A percentile compares a stretch with the other conserved stretches of the same genome.
phyloP scores from a whole-genome alignment of 2,797 vertebrate species.

The Brachyalestes nurse region DNA sequence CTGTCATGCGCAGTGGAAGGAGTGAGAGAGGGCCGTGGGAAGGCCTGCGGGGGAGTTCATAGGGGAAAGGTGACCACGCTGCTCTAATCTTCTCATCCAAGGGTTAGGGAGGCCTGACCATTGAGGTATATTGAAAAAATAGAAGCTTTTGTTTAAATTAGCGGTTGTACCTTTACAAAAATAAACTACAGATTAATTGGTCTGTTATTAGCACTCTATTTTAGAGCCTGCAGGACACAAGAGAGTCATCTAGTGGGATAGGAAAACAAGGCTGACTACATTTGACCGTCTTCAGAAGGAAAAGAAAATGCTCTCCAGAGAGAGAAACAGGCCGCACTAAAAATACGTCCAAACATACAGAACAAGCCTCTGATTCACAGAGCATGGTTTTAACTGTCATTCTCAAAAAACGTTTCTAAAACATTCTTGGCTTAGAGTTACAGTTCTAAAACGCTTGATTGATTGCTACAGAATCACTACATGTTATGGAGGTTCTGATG shows the following conservation, averaged over 20 bases:
- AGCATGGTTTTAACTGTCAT: slow-evolving; percentile 67
- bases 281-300: slow-evolving; percentile 49
- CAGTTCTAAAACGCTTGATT: neutral
- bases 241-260: slow-evolving; percentile 44
- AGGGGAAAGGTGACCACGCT: slow-evolving; percentile 71
- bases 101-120: slow-evolving; percentile 34
- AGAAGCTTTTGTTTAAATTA: slow-evolving; percentile 50
- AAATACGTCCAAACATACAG: slow-evolving; percentile 71
- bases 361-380: slow-evolving; percentile 63
- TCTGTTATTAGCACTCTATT: slow-evolving; percentile 38
- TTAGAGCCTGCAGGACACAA: slow-evolving; percentile 39
- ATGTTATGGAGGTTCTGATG: neutral
- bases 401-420: neutral
- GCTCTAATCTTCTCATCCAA: slow-evolving; percentile 63
- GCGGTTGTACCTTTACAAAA: slow-evolving; percentile 13
- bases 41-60: slow-evolving; percentile 62
- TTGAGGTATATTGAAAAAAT: slow-evolving; percentile 62
- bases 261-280: slow-evolving; percentile 49
- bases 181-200: slow-evolving; percentile 36
- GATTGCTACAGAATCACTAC: neutral
- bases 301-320: slow-evolving; percentile 55
- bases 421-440: neutral
- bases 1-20: slow-evolving; percentile 68
- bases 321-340: slow-evolving; percentile 58
- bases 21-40: slow-evolving; percentile 66